These are phyloP conservation scores for Ormyrus rosae DNA, from an alignment of 2,888 invertebrate genomes.

Conservation along the genomic window DNA sequence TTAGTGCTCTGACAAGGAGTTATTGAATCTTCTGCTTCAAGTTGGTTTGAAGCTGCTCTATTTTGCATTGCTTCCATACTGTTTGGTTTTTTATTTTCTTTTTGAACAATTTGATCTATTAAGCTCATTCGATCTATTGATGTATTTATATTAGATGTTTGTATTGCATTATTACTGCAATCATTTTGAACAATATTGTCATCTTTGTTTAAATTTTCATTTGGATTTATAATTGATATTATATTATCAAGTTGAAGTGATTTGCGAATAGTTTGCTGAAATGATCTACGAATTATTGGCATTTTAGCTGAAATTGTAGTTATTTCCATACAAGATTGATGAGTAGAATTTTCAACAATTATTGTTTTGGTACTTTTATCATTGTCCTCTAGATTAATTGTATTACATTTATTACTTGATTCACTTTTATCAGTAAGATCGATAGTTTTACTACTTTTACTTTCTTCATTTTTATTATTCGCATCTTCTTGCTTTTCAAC, in stretches of 20 bases:
- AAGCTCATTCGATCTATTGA: constrained; percentile 61
- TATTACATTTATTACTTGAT: constrained; percentile 25
- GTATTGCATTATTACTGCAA: constrained; percentile 25
- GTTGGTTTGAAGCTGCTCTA: constrained; percentile 10
- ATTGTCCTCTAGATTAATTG: constrained; percentile 38
- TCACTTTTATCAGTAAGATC: constrained; percentile 15
- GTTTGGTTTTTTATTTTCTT: constrained; percentile 45
- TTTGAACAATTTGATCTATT: constrained; percentile 16
- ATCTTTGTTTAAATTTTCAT: constrained; percentile 13
- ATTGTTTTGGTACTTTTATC: constrained; percentile 39
- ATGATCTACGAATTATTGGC: constrained; percentile 29
- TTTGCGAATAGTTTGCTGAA: constrained; percentile 39
- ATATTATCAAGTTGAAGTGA: constrained; percentile 40
- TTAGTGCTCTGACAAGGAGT: background rate
- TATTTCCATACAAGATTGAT: constrained; percentile 53
- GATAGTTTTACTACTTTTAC: constrained; percentile 6
- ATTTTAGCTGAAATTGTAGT: constrained; percentile 48
- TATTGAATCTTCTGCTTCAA: background rate
- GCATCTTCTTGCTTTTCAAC: constrained; percentile 52
- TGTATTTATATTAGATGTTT: constrained; percentile 67
- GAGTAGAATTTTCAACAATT: constrained; percentile 20
- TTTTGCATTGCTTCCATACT: constrained; percentile 1
- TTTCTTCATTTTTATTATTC: constrained; percentile 4
- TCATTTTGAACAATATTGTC: constrained; percentile 4
- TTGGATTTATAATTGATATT: constrained; percentile 8